Conservation (phyloP, 1,140 invertebrate species). For the Euura saliciscinereae region DNA sequence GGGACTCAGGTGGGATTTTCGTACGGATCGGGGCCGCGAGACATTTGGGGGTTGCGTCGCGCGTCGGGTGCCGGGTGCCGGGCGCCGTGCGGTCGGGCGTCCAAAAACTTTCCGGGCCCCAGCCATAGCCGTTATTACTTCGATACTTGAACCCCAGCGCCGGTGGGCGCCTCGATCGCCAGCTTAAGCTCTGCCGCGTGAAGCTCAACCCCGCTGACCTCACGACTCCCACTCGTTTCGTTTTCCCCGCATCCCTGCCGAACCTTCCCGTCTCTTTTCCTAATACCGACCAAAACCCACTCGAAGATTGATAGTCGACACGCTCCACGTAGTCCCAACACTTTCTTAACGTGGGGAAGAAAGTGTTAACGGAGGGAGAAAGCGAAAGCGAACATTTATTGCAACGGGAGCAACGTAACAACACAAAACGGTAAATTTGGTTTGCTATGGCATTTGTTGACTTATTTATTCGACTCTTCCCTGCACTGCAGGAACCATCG, state of each 20-base stretch:
- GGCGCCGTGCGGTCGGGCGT: slow-evolving; percentile 5
- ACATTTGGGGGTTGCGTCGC: background rate
- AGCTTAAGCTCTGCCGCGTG: background rate
- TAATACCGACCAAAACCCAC: background rate
- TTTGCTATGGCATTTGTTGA: too few species aligned
- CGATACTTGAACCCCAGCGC: slow-evolving; percentile 9
- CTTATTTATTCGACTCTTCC: too few species aligned
- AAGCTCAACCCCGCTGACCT: background rate
- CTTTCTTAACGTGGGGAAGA: too few species aligned
- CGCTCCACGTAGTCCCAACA: too few species aligned
- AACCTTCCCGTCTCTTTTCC: background rate
- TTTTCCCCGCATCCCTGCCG: too few species aligned
- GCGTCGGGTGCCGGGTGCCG: background rate
- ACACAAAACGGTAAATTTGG: too few species aligned
- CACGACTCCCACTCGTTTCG: background rate
- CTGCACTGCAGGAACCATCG: too few species aligned
- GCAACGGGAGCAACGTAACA: too few species aligned
- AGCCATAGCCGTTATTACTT: slow-evolving; percentile 11
- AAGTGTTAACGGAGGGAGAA: too few species aligned
- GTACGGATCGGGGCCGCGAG: background rate
- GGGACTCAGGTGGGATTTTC: background rate
- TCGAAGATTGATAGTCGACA: background rate
- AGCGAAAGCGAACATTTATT: too few species aligned
- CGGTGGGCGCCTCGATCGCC: background rate
- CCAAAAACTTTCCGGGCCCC: background rate